A percentile compares a stretch with the other conserved stretches of the same genome.
phyloP scores from a whole-genome alignment of 2,797 vertebrate genomes.

The Xenentodon cancila region DNA sequence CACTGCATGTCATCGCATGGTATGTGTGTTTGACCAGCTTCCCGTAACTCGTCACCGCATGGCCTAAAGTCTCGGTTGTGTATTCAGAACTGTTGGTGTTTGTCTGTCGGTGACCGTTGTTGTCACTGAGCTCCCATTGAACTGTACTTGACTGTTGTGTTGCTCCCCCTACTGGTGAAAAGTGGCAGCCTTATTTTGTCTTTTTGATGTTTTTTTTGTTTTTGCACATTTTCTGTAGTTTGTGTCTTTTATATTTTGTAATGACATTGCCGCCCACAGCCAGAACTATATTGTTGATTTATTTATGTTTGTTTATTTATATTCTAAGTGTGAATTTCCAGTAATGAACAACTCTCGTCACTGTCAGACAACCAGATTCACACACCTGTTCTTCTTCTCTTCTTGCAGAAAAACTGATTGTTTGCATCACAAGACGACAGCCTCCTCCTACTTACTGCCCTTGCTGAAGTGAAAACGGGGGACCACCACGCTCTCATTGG shows the following conservation, averaged over 20 bases:
- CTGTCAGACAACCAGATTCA: neutral
- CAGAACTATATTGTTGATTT: neutral
- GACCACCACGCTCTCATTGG: constrained; percentile 66
- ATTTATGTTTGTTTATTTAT: constrained; percentile 1
- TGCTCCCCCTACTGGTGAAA: constrained; percentile 59
- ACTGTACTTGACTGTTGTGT: constrained; percentile 31
- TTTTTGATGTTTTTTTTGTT: constrained; percentile 21
- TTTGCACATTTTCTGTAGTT: constrained; percentile 17
- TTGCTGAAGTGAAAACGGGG: constrained; percentile 76
- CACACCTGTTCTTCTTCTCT: constrained; percentile 25
- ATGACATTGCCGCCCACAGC: constrained; percentile 25
- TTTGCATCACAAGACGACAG: constrained; percentile 82
- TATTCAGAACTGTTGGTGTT: constrained; percentile 24
- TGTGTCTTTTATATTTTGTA: constrained; percentile 3
- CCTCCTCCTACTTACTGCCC: constrained; percentile 82
- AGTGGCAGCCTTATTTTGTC: constrained; percentile 16
- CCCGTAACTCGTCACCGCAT: constrained; percentile 63
- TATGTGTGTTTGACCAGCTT: constrained; percentile 80
- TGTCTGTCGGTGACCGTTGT: constrained; percentile 18
- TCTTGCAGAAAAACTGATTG: constrained; percentile 84
- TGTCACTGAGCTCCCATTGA: constrained; percentile 40
- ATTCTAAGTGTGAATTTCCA: constrained; percentile 2
- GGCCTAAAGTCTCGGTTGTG: constrained; percentile 51
- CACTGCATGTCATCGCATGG: constrained; percentile 86
- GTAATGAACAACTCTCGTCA: constrained; percentile 18